Conservation (phyloP, 1,140 invertebrate genomes). For the Drosophila leontia region DNA sequence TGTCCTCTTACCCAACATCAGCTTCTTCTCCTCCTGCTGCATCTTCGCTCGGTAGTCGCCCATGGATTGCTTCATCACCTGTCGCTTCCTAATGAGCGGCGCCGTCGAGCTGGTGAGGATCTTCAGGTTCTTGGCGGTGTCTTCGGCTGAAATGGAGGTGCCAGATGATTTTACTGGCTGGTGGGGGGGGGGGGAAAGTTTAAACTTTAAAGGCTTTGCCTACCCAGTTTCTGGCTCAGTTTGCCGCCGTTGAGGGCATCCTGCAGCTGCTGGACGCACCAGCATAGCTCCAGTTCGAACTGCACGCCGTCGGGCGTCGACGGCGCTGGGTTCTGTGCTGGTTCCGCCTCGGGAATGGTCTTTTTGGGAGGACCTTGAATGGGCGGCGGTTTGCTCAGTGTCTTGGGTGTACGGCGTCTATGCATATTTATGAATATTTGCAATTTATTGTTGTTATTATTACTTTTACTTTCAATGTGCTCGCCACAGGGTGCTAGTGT, state of each 20-base stretch:
- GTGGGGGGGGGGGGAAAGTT: no score
- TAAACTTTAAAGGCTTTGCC: neutral
- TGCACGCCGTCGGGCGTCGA: constrained; percentile 85
- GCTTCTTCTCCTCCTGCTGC: constrained; percentile 90
- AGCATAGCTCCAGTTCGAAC: constrained; percentile 90
- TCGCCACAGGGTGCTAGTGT: constrained; percentile 2
- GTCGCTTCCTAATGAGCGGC: constrained; percentile 89
- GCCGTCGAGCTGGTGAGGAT: constrained; percentile 89
- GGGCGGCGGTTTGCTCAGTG: constrained; percentile 63
- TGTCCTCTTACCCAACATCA: constrained; percentile 84
- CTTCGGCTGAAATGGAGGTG: constrained; percentile 85
- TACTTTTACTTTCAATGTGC: constrained; percentile 19
- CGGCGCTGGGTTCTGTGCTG: neutral
- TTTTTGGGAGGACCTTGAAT: constrained; percentile 54
- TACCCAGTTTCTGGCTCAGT: constrained; percentile 87
- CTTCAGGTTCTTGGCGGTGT: constrained; percentile 88
- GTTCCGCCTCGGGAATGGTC: constrained; percentile 6
- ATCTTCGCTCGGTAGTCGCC: constrained; percentile 91
- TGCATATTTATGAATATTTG: constrained; percentile 51
- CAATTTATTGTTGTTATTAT: neutral
- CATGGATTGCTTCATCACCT: constrained; percentile 90
- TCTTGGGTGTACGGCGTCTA: constrained; percentile 56
- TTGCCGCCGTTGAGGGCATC: constrained; percentile 87
- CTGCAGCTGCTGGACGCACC: constrained; percentile 91
- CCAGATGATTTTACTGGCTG: neutral